Conservation (phyloP, 2,888 invertebrate species). For the Netelia virgata region DNA sequence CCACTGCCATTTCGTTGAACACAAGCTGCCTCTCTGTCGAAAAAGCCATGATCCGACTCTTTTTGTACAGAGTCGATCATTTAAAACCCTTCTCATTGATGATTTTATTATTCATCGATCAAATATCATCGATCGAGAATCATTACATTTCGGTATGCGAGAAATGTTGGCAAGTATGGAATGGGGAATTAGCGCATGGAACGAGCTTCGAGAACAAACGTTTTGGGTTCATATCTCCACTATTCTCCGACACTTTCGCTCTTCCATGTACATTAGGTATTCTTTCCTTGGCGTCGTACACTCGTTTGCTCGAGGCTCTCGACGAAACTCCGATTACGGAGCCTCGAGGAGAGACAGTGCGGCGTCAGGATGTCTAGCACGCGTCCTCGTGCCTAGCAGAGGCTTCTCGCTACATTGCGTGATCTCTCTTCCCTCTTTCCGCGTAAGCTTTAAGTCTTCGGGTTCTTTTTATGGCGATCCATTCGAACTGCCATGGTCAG, state of each 20-base stretch:
- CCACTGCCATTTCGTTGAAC: not conserved
- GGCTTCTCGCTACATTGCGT: conserved; percentile 35
- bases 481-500: not conserved
- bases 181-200: too few relatives aligned
- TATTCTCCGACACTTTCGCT: too few relatives aligned
- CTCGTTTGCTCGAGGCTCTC: conserved; percentile 39
- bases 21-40: not conserved
- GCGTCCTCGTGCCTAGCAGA: conserved; percentile 25
- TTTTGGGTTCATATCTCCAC: too few relatives aligned
- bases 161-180: too few relatives aligned
- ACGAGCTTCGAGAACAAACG: too few relatives aligned
- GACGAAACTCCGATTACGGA: conserved; percentile 42
- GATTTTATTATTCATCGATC: too few relatives aligned
- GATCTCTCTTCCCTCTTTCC: conserved; percentile 53
- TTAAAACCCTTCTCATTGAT: not conserved
- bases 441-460: conserved; percentile 28
- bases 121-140: too few relatives aligned
- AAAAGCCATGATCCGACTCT: too few relatives aligned
- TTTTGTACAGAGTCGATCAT: too few relatives aligned
- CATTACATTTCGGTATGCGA: too few relatives aligned
- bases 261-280: conserved; percentile 13
- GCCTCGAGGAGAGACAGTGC: not conserved
- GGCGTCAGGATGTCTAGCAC: conserved; percentile 37
- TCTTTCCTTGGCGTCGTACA: conserved; percentile 22
- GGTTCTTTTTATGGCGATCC: conserved; percentile 14